These are phyloP conservation scores for Dromococcyx pavoninus DNA, from an alignment of 2,797 vertebrate genomes.

Conservation along the genomic window DNA sequence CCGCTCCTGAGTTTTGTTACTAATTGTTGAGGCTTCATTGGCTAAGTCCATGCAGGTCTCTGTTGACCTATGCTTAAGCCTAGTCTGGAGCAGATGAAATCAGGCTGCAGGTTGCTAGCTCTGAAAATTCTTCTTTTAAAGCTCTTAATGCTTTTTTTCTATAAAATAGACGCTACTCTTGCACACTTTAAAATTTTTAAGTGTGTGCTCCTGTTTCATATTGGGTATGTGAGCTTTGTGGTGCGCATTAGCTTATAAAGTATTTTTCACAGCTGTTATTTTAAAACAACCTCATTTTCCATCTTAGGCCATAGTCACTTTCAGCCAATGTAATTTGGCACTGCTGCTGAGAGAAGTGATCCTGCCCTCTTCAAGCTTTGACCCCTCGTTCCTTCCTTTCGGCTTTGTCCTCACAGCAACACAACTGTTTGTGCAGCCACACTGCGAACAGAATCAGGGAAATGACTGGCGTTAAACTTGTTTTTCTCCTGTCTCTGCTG, in stretches of 20 bases:
- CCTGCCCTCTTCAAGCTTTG: background rate
- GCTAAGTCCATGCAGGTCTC: background rate
- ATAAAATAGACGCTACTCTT: background rate
- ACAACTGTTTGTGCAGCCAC: background rate
- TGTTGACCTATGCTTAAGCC: background rate
- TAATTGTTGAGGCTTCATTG: background rate
- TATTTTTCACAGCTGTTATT: constrained; percentile 30
- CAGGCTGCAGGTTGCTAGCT: background rate
- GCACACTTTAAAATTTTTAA: background rate
- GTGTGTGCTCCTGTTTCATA: background rate
- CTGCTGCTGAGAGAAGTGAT: background rate
- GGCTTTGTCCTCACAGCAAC: background rate
- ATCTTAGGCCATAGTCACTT: background rate
- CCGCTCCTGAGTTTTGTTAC: fast-evolving
- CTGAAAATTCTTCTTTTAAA: background rate
- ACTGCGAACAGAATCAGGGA: background rate
- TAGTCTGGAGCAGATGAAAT: background rate
- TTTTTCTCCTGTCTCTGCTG: background rate
- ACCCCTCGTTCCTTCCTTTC: background rate
- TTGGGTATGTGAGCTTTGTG: background rate
- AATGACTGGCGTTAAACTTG: background rate
- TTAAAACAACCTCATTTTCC: constrained; percentile 17
- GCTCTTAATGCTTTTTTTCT: background rate
- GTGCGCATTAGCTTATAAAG: background rate
- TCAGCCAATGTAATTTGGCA: background rate